Conservation (phyloP, 1,140 invertebrate genomes). For the Aethina tumida region DNA sequence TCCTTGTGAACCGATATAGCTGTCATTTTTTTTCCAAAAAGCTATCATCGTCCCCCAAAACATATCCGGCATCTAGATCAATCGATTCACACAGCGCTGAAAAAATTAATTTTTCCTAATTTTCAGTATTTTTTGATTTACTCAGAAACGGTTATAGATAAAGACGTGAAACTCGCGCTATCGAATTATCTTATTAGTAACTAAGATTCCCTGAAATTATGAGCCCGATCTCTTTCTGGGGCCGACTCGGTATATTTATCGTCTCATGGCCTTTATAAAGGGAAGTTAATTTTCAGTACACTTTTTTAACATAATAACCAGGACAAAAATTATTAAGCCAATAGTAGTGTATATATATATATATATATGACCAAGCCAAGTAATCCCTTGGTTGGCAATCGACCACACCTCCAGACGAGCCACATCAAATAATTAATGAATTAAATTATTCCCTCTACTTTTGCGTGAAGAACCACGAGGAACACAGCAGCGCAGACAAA, state of each 20-base stretch:
- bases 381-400: not conserved
- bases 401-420: conserved; percentile 11
- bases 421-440: conserved; percentile 10
- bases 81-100: too few relatives aligned
- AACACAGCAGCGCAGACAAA: not conserved
- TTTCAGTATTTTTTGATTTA: too few relatives aligned
- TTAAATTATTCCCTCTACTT: conserved; percentile 7
- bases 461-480: not conserved
- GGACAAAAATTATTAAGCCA: not conserved
- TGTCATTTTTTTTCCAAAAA: too few relatives aligned
- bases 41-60: too few relatives aligned
- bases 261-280: not conserved
- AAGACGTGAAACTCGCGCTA: too few relatives aligned
- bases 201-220: not conserved
- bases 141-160: too few relatives aligned
- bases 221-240: not conserved
- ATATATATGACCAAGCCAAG: conserved; percentile 1
- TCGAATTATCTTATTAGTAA: not conserved
- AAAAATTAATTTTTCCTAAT: too few relatives aligned
- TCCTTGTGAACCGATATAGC: too few relatives aligned
- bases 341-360: not conserved
- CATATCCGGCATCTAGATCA: too few relatives aligned
- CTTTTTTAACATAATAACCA: too few relatives aligned
- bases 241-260: not conserved
- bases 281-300: too few relatives aligned